These are phyloP conservation scores for Gallinago solitaria DNA, from an alignment of 2,797 vertebrate genomes.

Conservation along the genomic window DNA sequence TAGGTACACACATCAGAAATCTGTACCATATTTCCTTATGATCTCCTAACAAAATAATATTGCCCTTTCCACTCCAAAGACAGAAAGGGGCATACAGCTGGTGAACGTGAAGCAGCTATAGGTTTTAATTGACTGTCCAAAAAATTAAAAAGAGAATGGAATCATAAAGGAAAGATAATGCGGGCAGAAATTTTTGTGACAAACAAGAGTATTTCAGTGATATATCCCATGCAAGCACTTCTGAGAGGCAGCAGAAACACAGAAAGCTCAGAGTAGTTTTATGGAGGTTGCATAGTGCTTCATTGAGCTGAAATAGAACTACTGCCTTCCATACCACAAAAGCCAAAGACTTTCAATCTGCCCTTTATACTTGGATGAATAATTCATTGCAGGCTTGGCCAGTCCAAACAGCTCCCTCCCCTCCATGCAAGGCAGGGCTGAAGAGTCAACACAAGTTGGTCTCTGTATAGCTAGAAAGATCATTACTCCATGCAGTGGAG, in stretches of 20 bases:
- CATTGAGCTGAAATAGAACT: constrained; percentile 26
- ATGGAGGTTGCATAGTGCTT: constrained; percentile 17
- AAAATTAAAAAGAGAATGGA: background rate
- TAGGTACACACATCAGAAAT: background rate
- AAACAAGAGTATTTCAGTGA: background rate
- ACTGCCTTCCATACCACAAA: constrained; percentile 24
- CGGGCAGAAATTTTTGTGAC: background rate
- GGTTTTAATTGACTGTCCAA: background rate
- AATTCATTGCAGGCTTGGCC: constrained; percentile 35
- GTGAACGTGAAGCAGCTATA: background rate
- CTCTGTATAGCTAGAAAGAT: background rate
- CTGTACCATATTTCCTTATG: background rate
- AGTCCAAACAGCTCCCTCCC: background rate
- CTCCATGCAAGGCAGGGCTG: background rate
- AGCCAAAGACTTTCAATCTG: constrained; percentile 55
- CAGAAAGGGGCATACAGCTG: background rate
- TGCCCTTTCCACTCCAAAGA: background rate
- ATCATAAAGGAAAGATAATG: background rate
- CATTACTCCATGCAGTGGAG: background rate
- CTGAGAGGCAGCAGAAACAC: background rate
- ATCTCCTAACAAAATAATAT: background rate
- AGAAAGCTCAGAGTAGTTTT: background rate
- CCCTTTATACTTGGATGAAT: constrained; percentile 57
- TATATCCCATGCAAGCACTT: background rate
- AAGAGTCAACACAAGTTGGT: background rate